Conservation (phyloP, 2,113 vertebrate genomes). For the Vulpes ferrilata region DNA sequence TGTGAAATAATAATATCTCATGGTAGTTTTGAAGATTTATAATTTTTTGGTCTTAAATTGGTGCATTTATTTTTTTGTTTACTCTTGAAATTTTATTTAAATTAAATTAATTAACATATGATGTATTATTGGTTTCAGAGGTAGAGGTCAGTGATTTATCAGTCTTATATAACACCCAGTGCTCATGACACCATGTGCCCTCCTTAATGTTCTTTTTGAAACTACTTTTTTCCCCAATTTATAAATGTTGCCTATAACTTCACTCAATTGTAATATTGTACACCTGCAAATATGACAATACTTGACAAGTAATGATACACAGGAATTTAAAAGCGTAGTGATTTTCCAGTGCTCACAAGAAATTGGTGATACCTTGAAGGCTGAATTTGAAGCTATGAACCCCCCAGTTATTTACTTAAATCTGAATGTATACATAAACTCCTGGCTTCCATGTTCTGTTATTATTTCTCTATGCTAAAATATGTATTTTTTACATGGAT, state of each 20-base stretch:
- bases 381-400: background rate
- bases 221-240: background rate
- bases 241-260: conserved; percentile 2
- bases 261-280: background rate
- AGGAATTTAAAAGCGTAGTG: background rate
- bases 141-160: no score
- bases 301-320: background rate
- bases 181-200: no score
- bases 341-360: background rate
- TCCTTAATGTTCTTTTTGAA: background rate
- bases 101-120: no score
- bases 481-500: background rate
- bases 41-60: no score
- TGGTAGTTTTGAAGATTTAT: conserved; percentile 30
- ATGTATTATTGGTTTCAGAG: no score
- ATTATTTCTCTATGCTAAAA: conserved; percentile 5
- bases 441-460: background rate
- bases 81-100: no score
- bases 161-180: no score
- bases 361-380: background rate
- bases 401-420: background rate
- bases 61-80: no score
- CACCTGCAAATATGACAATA: background rate
- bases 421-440: conserved; percentile 20
- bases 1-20: conserved; percentile 9